Conservation (phyloP, 2,888 invertebrate genomes). For the Phanerotoma sp. region DNA sequence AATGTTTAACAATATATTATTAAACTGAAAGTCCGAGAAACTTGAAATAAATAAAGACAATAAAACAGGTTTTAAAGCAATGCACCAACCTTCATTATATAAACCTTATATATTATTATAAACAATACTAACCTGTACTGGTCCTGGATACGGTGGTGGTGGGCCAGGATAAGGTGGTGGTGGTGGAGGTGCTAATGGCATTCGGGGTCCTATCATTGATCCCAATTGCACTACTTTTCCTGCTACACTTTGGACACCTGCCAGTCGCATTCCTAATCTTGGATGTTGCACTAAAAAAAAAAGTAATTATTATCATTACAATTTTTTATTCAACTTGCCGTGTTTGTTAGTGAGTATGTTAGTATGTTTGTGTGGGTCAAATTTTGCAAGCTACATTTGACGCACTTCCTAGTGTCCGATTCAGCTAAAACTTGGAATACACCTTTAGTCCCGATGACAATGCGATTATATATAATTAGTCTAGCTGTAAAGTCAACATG, state of each 20-base stretch:
- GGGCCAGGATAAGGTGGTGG: conserved; percentile 74
- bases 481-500: too few relatives aligned
- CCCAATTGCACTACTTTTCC: conserved; percentile 55
- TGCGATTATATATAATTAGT: too few relatives aligned
- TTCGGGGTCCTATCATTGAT: conserved; percentile 55
- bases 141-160: conserved; percentile 70
- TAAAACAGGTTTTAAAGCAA: conserved; percentile 46
- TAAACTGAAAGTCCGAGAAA: conserved; percentile 24
- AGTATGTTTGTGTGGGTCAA: too few relatives aligned
- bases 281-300: conserved; percentile 42
- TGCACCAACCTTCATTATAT: conserved; percentile 55
- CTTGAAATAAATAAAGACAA: conserved; percentile 22
- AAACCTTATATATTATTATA: conserved; percentile 20
- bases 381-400: too few relatives aligned
- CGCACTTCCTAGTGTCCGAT: too few relatives aligned
- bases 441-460: too few relatives aligned
- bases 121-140: conserved; percentile 53
- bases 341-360: too few relatives aligned
- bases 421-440: too few relatives aligned
- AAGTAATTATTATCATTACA: not conserved
- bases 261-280: conserved; percentile 51
- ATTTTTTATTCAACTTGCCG: too few relatives aligned
- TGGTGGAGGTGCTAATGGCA: conserved; percentile 59
- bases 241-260: conserved; percentile 52
- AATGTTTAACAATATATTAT: too few relatives aligned